Conservation (phyloP, 2,113 vertebrate genomes). For the Mirza zaza region DNA sequence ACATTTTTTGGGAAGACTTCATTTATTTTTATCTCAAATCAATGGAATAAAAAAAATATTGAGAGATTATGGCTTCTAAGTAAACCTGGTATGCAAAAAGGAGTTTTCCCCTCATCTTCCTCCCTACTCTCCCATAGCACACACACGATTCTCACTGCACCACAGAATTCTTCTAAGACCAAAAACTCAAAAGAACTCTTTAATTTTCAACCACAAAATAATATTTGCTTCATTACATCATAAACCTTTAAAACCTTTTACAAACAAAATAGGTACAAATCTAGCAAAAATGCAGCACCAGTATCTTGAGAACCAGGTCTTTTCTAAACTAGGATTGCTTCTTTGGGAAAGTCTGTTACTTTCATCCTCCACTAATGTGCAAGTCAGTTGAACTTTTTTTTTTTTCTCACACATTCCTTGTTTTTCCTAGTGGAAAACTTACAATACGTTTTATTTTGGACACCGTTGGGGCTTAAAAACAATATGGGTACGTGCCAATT, state of each 20-base stretch:
- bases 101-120: background rate
- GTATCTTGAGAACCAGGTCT: background rate
- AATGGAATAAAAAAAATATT: background rate
- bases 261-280: conserved; percentile 52
- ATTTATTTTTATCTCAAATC: conserved; percentile 38
- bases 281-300: background rate
- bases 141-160: background rate
- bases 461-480: background rate
- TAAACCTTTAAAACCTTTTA: background rate
- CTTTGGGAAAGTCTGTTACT: background rate
- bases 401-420: background rate
- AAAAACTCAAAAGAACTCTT: conserved; percentile 34
- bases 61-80: background rate
- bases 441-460: conserved; percentile 9
- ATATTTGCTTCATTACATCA: conserved; percentile 39
- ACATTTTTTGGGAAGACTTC: background rate
- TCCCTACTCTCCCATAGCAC: background rate
- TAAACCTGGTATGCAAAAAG: background rate
- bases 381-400: background rate
- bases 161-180: conserved; percentile 6
- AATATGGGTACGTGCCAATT: background rate
- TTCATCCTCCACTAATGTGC: background rate
- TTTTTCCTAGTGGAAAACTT: conserved; percentile 46
- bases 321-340: background rate
- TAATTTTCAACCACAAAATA: conserved; percentile 52